Percentiles rank a stretch among this genome's conserved stretches.
phyloP scores from a whole-genome alignment of 2,113 vertebrate species.

The Lampris megalopsis region DNA sequence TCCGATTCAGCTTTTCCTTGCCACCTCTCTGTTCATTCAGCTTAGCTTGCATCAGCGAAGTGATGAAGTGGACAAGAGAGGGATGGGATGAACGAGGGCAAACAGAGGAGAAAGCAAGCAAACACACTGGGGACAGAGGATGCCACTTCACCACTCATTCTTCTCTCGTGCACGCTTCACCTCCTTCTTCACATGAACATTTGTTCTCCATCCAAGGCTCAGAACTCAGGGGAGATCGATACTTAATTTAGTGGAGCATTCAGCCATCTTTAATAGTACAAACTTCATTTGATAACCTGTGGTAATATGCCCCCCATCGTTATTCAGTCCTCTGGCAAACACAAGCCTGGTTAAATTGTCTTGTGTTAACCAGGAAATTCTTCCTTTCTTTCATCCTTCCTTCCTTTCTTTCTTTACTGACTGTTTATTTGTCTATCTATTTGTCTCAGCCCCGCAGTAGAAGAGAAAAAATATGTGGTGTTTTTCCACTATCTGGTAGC shows the following conservation, averaged over 20 bases:
- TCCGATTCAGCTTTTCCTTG: conserved; percentile 44
- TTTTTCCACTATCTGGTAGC: not conserved
- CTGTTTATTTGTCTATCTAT: not conserved
- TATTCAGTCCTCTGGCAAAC: conserved; percentile 8
- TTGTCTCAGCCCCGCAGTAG: not conserved
- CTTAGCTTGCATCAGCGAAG: not conserved
- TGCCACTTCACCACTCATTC: not conserved
- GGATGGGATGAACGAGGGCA: not conserved
- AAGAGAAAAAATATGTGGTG: not conserved
- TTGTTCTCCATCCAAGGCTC: conserved; percentile 20
- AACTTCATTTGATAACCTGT: conserved; percentile 43
- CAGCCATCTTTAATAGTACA: conserved; percentile 35
- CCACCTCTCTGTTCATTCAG: not conserved
- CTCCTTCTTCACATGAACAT: conserved; percentile 5
- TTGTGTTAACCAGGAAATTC: not conserved
- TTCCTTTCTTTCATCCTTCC: not conserved
- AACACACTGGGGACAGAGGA: not conserved
- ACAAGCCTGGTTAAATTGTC: not conserved
- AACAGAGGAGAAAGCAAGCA: conserved; percentile 19
- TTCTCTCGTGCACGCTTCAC: not conserved
- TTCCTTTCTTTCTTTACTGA: not conserved
- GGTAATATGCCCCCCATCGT: conserved; percentile 16
- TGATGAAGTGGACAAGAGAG: conserved; percentile 29
- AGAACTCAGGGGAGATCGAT: conserved; percentile 45
- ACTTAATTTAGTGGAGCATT: conserved; percentile 60